Percentiles rank a stretch among this genome's conserved stretches.
These are phyloP conservation scores for Adela reaumurella DNA, from an alignment of 2,888 invertebrate genomes.

Conservation along the genomic window DNA sequence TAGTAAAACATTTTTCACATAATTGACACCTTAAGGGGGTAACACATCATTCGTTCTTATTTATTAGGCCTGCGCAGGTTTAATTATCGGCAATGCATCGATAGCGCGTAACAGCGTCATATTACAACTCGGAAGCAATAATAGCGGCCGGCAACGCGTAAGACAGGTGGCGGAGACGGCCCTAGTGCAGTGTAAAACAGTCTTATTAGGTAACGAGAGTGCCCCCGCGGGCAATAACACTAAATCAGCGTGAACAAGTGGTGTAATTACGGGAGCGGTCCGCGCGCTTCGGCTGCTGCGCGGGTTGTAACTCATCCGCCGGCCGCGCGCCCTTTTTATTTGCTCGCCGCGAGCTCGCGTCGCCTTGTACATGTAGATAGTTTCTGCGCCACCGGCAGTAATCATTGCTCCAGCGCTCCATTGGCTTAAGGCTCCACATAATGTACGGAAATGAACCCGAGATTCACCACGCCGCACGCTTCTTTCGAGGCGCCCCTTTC, in stretches of 20 bases:
- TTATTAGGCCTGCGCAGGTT: not conserved
- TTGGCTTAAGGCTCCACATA: too few relatives aligned
- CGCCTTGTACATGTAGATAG: too few relatives aligned
- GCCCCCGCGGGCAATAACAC: conserved; percentile 57
- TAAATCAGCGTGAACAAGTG: conserved; percentile 59
- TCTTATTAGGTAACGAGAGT: conserved; percentile 56
- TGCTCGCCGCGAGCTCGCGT: not conserved
- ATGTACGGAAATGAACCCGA: too few relatives aligned
- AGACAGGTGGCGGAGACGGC: not conserved
- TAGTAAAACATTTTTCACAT: too few relatives aligned
- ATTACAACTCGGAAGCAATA: not conserved
- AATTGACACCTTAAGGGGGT: too few relatives aligned
- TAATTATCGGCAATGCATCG: not conserved
- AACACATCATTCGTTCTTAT: too few relatives aligned
- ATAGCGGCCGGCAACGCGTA: not conserved
- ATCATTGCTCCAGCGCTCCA: too few relatives aligned
- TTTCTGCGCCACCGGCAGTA: too few relatives aligned
- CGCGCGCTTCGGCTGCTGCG: not conserved
- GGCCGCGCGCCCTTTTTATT: not conserved
- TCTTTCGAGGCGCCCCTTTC: too few relatives aligned
- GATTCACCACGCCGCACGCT: too few relatives aligned
- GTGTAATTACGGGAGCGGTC: conserved; percentile 53
- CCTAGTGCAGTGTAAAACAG: conserved; percentile 41
- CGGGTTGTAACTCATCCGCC: conserved; percentile 48
- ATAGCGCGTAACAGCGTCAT: not conserved